Conservation (phyloP, 2,113 vertebrate species). For the Protomyctophum bolini region DNA sequence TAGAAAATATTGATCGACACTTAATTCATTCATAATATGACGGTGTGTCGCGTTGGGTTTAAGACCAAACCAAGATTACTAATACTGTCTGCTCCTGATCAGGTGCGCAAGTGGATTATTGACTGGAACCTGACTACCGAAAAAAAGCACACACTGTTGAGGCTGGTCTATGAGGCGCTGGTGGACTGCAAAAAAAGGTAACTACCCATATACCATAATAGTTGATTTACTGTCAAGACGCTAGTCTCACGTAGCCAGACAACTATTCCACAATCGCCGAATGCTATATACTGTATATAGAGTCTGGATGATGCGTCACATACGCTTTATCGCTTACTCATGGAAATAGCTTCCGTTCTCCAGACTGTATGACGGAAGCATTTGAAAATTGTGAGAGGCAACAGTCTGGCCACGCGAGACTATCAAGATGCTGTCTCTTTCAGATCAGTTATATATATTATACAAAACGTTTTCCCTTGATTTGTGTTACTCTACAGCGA, state of each 20-base stretch:
- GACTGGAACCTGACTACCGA: constrained; percentile 96
- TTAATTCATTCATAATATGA: too few relatives aligned
- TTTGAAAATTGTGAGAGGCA: too few relatives aligned
- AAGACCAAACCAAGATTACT: not conserved
- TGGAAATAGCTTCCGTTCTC: too few relatives aligned
- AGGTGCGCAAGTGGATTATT: constrained; percentile 98
- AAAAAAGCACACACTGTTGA: constrained; percentile 93
- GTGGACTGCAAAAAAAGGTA: constrained; percentile 99
- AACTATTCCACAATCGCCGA: too few relatives aligned
- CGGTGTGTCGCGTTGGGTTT: too few relatives aligned
- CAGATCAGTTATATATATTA: not conserved
- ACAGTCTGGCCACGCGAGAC: too few relatives aligned
- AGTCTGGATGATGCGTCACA: too few relatives aligned
- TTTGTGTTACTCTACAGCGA: constrained; percentile 78
- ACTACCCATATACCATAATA: not conserved
- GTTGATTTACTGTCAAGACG: not conserved
- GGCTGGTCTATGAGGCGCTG: constrained; percentile 94
- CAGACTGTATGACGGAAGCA: too few relatives aligned
- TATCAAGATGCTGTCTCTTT: not conserved
- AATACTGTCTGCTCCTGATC: constrained; percentile 10
- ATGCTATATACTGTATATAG: too few relatives aligned
- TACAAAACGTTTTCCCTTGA: not conserved
- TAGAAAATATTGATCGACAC: too few relatives aligned
- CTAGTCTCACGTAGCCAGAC: too few relatives aligned
- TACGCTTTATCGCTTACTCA: too few relatives aligned